Evolutionary conservation across 2,888 invertebrate species (phyloP), one percentile per base, ranked within the genome.

Genomic region (Andrena bicolor): DNA sequence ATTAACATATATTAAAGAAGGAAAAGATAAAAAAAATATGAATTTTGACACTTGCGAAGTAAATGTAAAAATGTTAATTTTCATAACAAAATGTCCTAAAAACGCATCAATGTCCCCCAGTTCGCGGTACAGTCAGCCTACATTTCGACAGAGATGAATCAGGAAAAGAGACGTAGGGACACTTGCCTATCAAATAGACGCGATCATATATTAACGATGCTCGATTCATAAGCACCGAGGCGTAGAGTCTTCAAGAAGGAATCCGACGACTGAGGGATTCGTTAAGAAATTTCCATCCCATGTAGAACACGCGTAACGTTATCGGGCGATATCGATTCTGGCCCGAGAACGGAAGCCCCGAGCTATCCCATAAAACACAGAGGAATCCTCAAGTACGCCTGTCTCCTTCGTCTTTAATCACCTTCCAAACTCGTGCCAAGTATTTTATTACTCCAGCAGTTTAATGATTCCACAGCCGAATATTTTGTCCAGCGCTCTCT

Each of bases 141-240:
- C 13, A 13, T 41, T 13, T 41, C 41, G 26, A 56, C 20, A 53
- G 8, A 2, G 20, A 2, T 70, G 60, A 61, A 63, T 63, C 32
- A 60, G 16, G 61, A 60, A 58, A 32, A 66, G 63, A 68, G 10
- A 30, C 16, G 48, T 8, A 28, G 51, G 26, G 10, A 53, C 53
- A 53, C 23, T 26, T 3, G 26, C 10, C 23, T 8, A 4, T 3
- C 10, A 26, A 30, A 48, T 58, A 75, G 16, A 32, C 68, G 74
- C 35, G 60, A 60, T 69, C 71, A 56, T 41, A 71, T 63, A 76
- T 76, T 48, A 71, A 63, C 70, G 61, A 76, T 23, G 41, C 70
- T 41, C 70, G 61, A 70, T 70, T 53, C 70, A 76, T 76, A 66
- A 73, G 53, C 65, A 66, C 51, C 68, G 75, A 60, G 8, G 23